Evolutionary conservation across 2,113 vertebrate species (phyloP), one percentile per base, ranked within the genome.

Genomic region (Lipophrys pholis): DNA sequence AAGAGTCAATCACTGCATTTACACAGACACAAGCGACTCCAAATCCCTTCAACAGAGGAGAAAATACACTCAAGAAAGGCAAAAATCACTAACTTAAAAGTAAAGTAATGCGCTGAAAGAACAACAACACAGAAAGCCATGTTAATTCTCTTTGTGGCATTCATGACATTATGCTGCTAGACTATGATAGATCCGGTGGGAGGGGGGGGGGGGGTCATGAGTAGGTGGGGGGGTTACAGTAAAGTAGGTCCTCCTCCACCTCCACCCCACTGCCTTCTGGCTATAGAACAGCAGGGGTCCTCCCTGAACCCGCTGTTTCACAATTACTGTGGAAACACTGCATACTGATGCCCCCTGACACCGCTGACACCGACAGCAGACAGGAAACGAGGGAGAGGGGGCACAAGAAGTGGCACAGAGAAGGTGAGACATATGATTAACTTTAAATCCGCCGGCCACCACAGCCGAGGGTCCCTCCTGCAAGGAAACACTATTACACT

Each of bases 101-200:
- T 58, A 58, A 82, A 83, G 4, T 49, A 64, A 48, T 42, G 66
- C 55, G 68, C 39, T 63, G 72, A 54, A 52, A 43, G 55, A 80
- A 68, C 76, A 86, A 81, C 62, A 85, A 85, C 73, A 85, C 10
- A 59, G 80, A 80, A 80, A 55, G 2, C 85, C 85, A 84, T 56
- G 71, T 69, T 89, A 88, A 90, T 81, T 66, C 85, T 80, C 73
- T 78, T 71, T 65, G 72, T 75, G 83, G 85, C 73, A 89, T 82
- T 62, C 84, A 59, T 50, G 68, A 72, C 71, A 82, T 76, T 85
- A 81, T 67, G 56, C 84, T 73, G 65, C 61, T 49, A 58, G 81
- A 73, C 80, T 80, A 61, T 63, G 73, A 74, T 83, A 65, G 66
- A 59, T 82, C 75, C 79, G 65, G 63, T 30, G 58, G 21, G 21